Percentiles rank a stretch among this genome's conserved stretches.
Evolutionary conservation across 1,140 invertebrate species (phyloP).

Genomic region (Whitmania pigra): DNA sequence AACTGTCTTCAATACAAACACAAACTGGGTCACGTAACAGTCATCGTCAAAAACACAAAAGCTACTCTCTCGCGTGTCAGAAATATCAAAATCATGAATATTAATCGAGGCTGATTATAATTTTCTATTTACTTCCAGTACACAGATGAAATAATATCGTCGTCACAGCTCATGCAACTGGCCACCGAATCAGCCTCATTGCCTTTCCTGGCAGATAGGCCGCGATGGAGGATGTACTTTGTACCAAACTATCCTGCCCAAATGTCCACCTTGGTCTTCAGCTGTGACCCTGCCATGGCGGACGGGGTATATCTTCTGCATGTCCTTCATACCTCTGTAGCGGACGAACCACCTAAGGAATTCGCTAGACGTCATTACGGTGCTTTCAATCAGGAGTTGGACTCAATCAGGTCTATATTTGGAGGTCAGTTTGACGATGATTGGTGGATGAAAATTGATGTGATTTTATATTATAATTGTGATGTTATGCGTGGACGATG

Average conservation of each 20-base stretch:
- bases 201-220: not conserved
- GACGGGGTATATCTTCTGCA: slow-evolving; percentile 1
- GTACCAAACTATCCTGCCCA: not conserved
- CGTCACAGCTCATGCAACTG: not conserved
- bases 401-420: not conserved
- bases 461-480: too few species aligned
- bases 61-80: too few species aligned
- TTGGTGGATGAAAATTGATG: too few species aligned
- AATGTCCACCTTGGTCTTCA: not conserved
- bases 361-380: not conserved
- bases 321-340: not conserved
- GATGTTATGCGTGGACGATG: too few species aligned
- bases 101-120: not conserved
- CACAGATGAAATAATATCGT: not conserved
- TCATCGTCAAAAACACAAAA: too few species aligned
- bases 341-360: not conserved
- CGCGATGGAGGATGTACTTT: not conserved
- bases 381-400: not conserved
- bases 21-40: too few species aligned
- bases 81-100: too few species aligned
- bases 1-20: too few species aligned
- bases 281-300: not conserved
- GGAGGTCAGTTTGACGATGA: not conserved
- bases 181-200: not conserved
- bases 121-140: not conserved